A percentile compares a stretch with the other conserved stretches of the same genome.
These are phyloP conservation scores for Leucania comma DNA, from an alignment of 2,888 invertebrate genomes.

Conservation along the genomic window DNA sequence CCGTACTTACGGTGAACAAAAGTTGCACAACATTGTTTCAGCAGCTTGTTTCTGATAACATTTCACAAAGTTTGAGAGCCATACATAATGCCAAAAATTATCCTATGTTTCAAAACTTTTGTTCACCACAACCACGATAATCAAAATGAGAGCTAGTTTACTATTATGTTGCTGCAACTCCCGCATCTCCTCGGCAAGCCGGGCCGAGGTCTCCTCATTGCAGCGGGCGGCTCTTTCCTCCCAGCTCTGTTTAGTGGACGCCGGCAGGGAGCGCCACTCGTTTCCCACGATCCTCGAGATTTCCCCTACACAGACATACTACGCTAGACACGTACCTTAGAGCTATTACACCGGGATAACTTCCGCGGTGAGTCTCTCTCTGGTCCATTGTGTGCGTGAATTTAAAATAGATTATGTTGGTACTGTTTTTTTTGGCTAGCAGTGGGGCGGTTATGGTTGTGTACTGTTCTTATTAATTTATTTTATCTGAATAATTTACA, in stretches of 20 bases:
- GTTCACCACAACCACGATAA: not conserved
- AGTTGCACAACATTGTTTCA: not conserved
- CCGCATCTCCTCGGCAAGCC: constrained; percentile 89
- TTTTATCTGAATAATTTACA: not conserved
- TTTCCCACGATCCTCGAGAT: constrained; percentile 94
- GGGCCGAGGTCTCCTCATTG: constrained; percentile 96
- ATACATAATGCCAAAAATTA: not conserved
- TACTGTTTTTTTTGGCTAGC: constrained; percentile 39
- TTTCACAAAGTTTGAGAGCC: not conserved
- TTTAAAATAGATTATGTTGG: constrained; percentile 50
- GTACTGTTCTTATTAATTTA: constrained; percentile 20
- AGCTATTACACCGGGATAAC: constrained; percentile 43
- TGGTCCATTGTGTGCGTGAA: constrained; percentile 60
- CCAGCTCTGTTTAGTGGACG: constrained; percentile 97
- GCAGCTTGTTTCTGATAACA: not conserved
- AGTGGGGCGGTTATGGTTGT: constrained; percentile 42
- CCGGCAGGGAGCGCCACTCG: constrained; percentile 98
- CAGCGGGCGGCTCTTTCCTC: constrained; percentile 97
- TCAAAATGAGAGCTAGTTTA: constrained; percentile 48
- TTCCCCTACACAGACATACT: constrained; percentile 84
- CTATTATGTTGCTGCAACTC: constrained; percentile 85
- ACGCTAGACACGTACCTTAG: constrained; percentile 64
- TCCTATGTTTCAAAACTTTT: not conserved
- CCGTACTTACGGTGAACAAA: not conserved
- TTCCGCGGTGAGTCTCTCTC: constrained; percentile 59